These are phyloP conservation scores for Eubasilissa regina DNA, from an alignment of 1,140 invertebrate species.

Conservation along the genomic window DNA sequence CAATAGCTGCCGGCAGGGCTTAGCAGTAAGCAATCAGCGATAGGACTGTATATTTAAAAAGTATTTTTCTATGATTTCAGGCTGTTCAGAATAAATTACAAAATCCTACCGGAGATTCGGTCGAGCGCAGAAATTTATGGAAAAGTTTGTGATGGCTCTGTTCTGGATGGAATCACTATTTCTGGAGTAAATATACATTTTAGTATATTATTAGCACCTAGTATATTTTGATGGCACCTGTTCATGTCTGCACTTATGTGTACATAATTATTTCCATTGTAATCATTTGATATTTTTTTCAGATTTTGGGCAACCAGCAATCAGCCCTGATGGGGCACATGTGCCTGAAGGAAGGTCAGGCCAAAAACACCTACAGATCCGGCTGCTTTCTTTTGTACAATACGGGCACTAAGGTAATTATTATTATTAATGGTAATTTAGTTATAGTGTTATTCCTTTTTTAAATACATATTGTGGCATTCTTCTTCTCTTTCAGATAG, in stretches of 20 bases:
- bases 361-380: constrained; percentile 97
- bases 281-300: constrained; percentile 62
- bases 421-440: no score
- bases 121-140: constrained; percentile 94
- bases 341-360: constrained; percentile 91
- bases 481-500: constrained; percentile 72
- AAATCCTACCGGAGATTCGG: constrained; percentile 88
- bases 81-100: constrained; percentile 83
- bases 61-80: constrained; percentile 63
- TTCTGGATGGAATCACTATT: constrained; percentile 87
- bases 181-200: constrained; percentile 79
- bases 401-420: constrained; percentile 84
- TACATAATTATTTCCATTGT: no score
- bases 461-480: constrained; percentile 5
- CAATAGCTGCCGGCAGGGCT: no score
- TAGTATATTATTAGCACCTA: neutral
- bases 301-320: constrained; percentile 96
- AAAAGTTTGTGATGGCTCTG: constrained; percentile 76
- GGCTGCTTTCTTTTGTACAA: constrained; percentile 98
- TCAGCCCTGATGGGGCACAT: constrained; percentile 95
- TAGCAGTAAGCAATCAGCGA: no score
- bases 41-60: no score
- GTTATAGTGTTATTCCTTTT: neutral
- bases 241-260: neutral
- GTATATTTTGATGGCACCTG: no score